A percentile compares a stretch with the other conserved stretches of the same genome.
Conservation (phyloP, 2,113 vertebrate genomes). For the Varanus komodoensis region DNA sequence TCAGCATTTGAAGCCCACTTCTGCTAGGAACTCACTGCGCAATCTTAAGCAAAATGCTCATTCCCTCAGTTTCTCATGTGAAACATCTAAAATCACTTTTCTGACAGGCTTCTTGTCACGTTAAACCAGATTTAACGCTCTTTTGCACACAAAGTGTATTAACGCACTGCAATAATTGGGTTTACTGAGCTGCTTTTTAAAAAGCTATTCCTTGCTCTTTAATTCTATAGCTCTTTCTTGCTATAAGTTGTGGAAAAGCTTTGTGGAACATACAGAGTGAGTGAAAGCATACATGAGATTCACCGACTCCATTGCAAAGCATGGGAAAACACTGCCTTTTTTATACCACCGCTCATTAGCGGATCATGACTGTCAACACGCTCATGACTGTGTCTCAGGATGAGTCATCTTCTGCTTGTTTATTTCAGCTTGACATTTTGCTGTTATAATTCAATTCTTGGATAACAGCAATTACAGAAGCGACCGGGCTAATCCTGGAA, state of each 20-base stretch:
- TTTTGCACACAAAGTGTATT: neutral
- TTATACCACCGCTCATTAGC: neutral
- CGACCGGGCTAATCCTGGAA: neutral
- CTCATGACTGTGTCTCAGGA: conserved; percentile 2
- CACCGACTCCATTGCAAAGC: neutral
- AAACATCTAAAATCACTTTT: neutral
- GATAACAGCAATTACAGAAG: conserved; percentile 14
- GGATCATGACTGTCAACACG: conserved; percentile 3
- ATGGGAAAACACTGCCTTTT: neutral
- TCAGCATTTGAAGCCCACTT: neutral
- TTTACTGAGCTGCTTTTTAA: neutral
- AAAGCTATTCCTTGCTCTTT: neutral
- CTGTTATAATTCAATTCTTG: conserved; percentile 1
- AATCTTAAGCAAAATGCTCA: neutral
- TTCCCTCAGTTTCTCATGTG: neutral
- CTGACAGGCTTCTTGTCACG: neutral
- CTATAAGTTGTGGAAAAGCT: neutral
- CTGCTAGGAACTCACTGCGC: neutral
- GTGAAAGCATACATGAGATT: neutral
- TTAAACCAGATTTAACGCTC: neutral
- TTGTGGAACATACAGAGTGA: neutral
- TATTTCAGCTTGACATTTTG: conserved; percentile 14
- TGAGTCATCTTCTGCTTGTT: conserved; percentile 26
- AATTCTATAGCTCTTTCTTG: neutral
- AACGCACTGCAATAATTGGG: too few relatives aligned